Evolutionary conservation across 2,888 invertebrate species (phyloP).

Genomic region (Eubasilissa splendida): DNA sequence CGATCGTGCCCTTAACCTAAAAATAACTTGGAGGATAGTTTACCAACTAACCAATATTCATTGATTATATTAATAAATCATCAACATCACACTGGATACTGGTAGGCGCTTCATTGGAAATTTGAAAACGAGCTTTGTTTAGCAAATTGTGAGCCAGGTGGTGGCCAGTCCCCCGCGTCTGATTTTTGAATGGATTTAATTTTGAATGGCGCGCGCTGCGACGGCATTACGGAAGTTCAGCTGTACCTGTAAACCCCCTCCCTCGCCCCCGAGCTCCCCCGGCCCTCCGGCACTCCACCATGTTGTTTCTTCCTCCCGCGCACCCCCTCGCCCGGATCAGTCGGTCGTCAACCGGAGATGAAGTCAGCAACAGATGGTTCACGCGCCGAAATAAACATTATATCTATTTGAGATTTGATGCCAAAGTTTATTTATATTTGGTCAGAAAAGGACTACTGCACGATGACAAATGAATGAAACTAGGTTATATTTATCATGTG

Average conservation of each 20-base stretch:
- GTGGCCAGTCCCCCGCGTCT: not conserved
- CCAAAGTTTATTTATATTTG: not conserved
- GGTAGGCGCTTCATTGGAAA: not conserved
- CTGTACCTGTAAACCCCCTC: conserved; percentile 34
- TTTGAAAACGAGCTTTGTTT: not conserved
- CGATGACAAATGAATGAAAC: too few species aligned
- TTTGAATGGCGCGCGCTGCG: conserved; percentile 34
- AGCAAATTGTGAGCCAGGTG: conserved; percentile 5
- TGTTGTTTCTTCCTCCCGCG: conserved; percentile 24
- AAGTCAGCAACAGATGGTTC: not conserved
- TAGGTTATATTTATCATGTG: too few species aligned
- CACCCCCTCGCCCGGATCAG: conserved; percentile 20
- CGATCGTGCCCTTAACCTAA: too few species aligned
- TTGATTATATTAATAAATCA: too few species aligned
- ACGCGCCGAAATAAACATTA: not conserved
- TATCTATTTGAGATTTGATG: not conserved
- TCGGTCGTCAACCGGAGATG: conserved; percentile 42
- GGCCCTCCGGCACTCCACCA: conserved; percentile 47
- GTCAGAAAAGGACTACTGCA: not conserved
- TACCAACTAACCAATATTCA: too few species aligned
- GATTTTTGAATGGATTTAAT: conserved; percentile 41
- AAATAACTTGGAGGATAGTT: too few species aligned
- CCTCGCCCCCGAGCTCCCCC: conserved; percentile 9
- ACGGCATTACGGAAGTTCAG: conserved; percentile 55
- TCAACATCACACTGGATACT: too few species aligned